phyloP scores from a whole-genome alignment of 2,113 vertebrate genomes.

The Fregata magnificens region DNA sequence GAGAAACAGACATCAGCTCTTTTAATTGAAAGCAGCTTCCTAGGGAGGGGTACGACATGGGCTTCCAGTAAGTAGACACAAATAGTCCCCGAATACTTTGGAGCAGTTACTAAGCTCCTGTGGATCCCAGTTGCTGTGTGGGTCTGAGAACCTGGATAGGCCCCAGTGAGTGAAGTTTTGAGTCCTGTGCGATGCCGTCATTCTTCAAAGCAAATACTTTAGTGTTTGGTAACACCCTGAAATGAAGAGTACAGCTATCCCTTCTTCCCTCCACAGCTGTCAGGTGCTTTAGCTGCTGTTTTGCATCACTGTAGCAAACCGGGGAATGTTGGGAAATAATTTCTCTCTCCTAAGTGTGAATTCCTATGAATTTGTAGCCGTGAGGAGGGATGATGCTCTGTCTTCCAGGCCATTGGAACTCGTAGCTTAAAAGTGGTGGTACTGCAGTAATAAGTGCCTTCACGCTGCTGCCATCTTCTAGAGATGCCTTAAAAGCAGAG shows the following conservation, averaged over 20 bases:
- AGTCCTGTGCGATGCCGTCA: not conserved
- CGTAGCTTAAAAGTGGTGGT: not conserved
- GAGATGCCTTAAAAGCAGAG: not conserved
- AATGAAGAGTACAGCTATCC: not conserved
- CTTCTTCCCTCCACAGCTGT: conserved; percentile 5
- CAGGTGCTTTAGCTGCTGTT: conserved; percentile 39
- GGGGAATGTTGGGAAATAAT: not conserved
- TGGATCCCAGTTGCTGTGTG: conserved; percentile 4
- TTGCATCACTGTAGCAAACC: not conserved
- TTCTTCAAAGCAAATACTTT: conserved; percentile 35
- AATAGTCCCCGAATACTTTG: not conserved
- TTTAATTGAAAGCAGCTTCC: conserved; percentile 79
- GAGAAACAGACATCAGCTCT: conserved; percentile 70
- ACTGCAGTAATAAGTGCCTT: not conserved
- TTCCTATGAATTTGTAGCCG: not conserved
- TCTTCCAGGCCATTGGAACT: not conserved
- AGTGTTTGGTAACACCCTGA: conserved; percentile 27
- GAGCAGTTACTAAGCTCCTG: conserved; percentile 23
- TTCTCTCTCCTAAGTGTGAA: not conserved
- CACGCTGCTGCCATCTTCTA: not conserved
- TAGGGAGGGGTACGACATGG: conserved; percentile 9
- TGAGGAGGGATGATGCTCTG: not conserved
- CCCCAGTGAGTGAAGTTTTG: not conserved
- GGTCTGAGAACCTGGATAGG: conserved; percentile 27
- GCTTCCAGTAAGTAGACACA: conserved; percentile 24